These are phyloP conservation scores for Drosophila nigrodunni DNA, from an alignment of 1,140 invertebrate species.

Conservation along the genomic window DNA sequence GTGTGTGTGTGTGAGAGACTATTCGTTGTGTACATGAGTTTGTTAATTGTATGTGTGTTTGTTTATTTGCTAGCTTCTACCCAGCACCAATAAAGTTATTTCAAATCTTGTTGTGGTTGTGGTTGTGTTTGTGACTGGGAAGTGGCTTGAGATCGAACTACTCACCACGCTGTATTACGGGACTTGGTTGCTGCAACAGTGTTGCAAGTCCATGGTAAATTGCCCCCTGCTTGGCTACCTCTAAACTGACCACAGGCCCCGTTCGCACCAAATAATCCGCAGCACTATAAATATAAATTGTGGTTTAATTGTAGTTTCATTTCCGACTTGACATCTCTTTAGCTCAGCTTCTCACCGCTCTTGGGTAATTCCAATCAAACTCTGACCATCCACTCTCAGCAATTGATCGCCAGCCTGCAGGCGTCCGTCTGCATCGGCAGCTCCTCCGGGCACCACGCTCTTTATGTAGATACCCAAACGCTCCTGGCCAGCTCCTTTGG, in stretches of 20 bases:
- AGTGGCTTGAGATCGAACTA: conserved; percentile 34
- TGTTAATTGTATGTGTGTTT: conserved; percentile 16
- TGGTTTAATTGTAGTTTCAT: background rate
- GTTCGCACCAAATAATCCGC: conserved; percentile 98
- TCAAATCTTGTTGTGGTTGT: conserved; percentile 31
- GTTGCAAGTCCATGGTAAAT: conserved; percentile 98
- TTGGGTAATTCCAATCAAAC: conserved; percentile 97
- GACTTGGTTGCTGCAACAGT: conserved; percentile 95
- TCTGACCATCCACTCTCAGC: conserved; percentile 98
- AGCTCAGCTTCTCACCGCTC: conserved; percentile 88
- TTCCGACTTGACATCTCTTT: background rate
- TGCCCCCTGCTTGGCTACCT: conserved; percentile 98
- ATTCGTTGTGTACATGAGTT: conserved; percentile 34
- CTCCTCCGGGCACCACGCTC: conserved; percentile 97
- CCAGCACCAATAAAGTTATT: conserved; percentile 53
- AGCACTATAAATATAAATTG: conserved; percentile 87
- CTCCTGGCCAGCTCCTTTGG: conserved; percentile 90
- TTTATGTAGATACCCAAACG: conserved; percentile 98
- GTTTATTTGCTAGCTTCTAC: conserved; percentile 61
- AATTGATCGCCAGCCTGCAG: conserved; percentile 98
- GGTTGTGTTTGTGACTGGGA: conserved; percentile 34
- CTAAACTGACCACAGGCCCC: conserved; percentile 95
- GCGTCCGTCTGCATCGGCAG: conserved; percentile 96
- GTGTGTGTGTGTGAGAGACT: conserved; percentile 35
- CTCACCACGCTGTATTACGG: conserved; percentile 93